These are phyloP conservation scores for Mus caroli DNA, from an alignment of 2,797 vertebrate genomes.

Conservation along the genomic window DNA sequence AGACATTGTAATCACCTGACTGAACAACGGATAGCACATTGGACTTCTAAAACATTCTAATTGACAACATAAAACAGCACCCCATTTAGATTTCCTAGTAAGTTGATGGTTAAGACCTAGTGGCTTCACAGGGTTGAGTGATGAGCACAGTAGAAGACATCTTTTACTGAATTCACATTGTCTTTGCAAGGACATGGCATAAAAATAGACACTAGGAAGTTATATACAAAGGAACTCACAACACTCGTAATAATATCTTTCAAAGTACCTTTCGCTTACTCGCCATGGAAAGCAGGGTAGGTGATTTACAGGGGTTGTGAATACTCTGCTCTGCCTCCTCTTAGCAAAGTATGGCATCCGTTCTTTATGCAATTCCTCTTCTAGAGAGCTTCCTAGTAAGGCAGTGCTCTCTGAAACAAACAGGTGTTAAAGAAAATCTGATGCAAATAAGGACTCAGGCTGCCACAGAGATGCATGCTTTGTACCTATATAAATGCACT, in stretches of 20 bases:
- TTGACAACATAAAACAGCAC: constrained; percentile 74
- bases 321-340: constrained; percentile 15
- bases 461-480: constrained; percentile 58
- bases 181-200: constrained; percentile 62
- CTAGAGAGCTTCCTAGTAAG: constrained; percentile 73
- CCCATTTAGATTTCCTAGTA: constrained; percentile 73
- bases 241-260: constrained; percentile 62
- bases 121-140: constrained; percentile 57
- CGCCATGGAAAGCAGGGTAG: constrained; percentile 29
- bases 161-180: constrained; percentile 68
- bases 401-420: constrained; percentile 74
- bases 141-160: constrained; percentile 58
- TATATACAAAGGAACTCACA: constrained; percentile 67
- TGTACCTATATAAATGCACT: constrained; percentile 76
- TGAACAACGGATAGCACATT: background rate
- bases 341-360: constrained; percentile 57
- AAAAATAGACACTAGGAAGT: constrained; percentile 67
- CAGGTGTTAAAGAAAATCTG: constrained; percentile 78
- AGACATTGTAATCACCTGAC: constrained; percentile 66
- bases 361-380: constrained; percentile 69
- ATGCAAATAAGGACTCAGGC: constrained; percentile 75
- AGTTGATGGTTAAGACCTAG: constrained; percentile 67
- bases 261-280: constrained; percentile 62
- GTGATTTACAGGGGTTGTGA: constrained; percentile 64
- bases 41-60: constrained; percentile 60